phyloP scores from a whole-genome alignment of 2,113 vertebrate genomes.

The Rutilus rutilus region DNA sequence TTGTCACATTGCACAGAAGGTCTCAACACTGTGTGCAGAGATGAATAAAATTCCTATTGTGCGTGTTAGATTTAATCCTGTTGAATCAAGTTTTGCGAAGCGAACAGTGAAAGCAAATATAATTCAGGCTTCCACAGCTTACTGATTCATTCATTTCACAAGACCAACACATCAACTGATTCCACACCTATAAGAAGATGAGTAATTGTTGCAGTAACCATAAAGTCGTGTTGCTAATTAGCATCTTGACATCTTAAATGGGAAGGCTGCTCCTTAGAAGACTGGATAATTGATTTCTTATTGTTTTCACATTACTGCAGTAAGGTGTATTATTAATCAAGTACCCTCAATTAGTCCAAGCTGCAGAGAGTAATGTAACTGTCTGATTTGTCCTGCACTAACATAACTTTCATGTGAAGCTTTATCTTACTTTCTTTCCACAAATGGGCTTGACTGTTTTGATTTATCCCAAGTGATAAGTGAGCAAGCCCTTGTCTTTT shows the following conservation, averaged over 20 bases:
- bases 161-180: neutral
- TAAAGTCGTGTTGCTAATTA: conserved; percentile 10
- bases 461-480: conserved; percentile 6
- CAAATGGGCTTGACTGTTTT: neutral
- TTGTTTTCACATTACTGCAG: conserved; percentile 6
- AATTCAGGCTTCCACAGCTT: neutral
- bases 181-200: neutral
- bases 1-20: neutral
- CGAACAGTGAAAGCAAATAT: neutral
- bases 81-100: neutral
- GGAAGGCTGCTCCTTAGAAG: neutral
- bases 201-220: neutral
- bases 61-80: neutral
- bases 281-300: conserved; percentile 19
- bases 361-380: conserved; percentile 18
- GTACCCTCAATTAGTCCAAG: conserved; percentile 9
- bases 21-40: neutral
- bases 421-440: conserved; percentile 20
- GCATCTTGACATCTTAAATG: neutral
- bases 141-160: neutral
- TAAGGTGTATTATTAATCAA: conserved; percentile 16
- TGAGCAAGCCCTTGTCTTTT: conserved; percentile 19
- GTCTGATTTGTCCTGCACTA: neutral
- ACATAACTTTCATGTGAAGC: neutral
- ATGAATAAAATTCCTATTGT: neutral